phyloP scores from a whole-genome alignment of 2,888 invertebrate genomes.

The Malachius bipustulatus region DNA sequence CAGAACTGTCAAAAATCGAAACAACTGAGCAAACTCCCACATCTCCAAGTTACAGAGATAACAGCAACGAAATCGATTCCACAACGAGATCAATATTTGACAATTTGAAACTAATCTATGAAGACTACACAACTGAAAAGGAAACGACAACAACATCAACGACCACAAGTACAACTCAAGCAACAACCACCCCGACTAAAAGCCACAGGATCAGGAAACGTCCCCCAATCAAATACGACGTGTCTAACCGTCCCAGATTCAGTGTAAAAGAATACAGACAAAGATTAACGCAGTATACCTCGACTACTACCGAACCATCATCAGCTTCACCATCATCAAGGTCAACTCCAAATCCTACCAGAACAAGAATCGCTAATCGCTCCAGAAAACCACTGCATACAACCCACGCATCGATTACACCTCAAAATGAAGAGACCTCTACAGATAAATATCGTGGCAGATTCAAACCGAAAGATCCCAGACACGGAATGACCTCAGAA shows the following conservation, averaged over 20 bases:
- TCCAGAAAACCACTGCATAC: constrained; percentile 31
- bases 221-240: constrained; percentile 43
- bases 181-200: constrained; percentile 31
- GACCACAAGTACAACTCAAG: constrained; percentile 29
- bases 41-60: too few species aligned
- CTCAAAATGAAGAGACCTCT: background rate
- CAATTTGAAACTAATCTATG: too few species aligned
- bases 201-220: constrained; percentile 25
- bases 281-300: constrained; percentile 43
- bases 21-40: too few species aligned
- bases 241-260: constrained; percentile 53
- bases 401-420: background rate
- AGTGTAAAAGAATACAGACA: constrained; percentile 67
- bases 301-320: constrained; percentile 35
- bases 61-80: background rate
- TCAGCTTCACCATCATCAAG: too few species aligned
- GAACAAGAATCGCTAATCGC: constrained; percentile 41
- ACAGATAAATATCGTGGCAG: constrained; percentile 15
- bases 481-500: constrained; percentile 20
- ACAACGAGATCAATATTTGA: too few species aligned
- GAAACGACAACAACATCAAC: constrained; percentile 17
- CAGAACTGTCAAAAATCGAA: background rate
- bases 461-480: constrained; percentile 35
- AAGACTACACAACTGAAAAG: constrained; percentile 16
- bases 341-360: constrained; percentile 24